Conservation (phyloP, 2,797 vertebrate species). For the Amblyopsis hoosieri region DNA sequence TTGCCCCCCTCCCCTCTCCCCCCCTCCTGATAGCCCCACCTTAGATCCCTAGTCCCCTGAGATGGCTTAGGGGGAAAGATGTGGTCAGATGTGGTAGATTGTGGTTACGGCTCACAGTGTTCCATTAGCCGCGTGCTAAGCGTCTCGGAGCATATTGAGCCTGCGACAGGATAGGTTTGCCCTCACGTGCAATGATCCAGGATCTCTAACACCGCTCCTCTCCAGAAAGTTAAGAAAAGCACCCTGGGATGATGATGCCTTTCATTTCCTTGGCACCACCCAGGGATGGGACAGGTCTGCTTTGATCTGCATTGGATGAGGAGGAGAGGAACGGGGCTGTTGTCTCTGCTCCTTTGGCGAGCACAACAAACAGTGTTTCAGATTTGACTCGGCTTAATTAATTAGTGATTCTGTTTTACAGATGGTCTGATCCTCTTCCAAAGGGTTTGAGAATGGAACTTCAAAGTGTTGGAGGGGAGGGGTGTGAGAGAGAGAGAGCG, state of each 20-base stretch:
- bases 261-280: slow-evolving; percentile 71
- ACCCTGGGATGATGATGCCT: slow-evolving; percentile 76
- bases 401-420: slow-evolving; percentile 99
- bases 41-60: slow-evolving; percentile 44
- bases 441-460: slow-evolving; percentile 96
- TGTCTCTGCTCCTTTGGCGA: slow-evolving; percentile 96
- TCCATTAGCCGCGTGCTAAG: slow-evolving; percentile 79
- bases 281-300: slow-evolving; percentile 85
- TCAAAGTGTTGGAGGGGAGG: slow-evolving; percentile 88
- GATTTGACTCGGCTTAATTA: slow-evolving; percentile 99
- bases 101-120: slow-evolving; percentile 73
- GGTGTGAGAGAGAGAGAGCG: slow-evolving; percentile 33
- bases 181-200: slow-evolving; percentile 70
- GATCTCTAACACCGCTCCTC: slow-evolving; percentile 63
- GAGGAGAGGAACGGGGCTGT: slow-evolving; percentile 82
- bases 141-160: slow-evolving; percentile 72
- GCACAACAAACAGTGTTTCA: slow-evolving; percentile 99
- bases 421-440: slow-evolving; percentile 97
- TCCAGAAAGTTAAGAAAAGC: slow-evolving; percentile 77
- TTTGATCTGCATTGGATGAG: slow-evolving; percentile 90
- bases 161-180: slow-evolving; percentile 71
- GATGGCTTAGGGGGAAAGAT: slow-evolving; percentile 44
- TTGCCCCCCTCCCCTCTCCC: slow-evolving; percentile 50
- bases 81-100: slow-evolving; percentile 67
- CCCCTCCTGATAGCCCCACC: slow-evolving; percentile 52